Evolutionary conservation across 2,797 vertebrate genomes (phyloP), one percentile per base, ranked within the genome.

Genomic region (Lerista edwardsae): DNA sequence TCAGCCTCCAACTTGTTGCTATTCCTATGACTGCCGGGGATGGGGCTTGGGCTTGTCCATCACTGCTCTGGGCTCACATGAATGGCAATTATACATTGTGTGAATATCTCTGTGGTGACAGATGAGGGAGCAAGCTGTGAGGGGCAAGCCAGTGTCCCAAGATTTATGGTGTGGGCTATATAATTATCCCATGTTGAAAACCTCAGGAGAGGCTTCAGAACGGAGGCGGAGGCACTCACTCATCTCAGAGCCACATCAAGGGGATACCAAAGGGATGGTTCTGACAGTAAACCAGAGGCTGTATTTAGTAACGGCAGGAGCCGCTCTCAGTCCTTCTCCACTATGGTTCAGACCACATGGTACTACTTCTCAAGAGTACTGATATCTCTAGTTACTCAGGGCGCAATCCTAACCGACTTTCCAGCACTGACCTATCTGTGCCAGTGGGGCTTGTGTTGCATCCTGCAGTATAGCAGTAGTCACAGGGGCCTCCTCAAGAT

Each of bases 161-260:
- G 12, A 23, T 25, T 67, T 72, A 64, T 0, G 2, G 31, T 21
- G 1, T 4, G 0, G 0, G 80, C 68, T 47, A 0, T 71, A 39
- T 34, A 39, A 44, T 15, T 29, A 27, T 0, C 9, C 0, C 0
- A 79, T 12, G 9, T 74, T 51, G 4, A 29, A 44, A 7, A 14
- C 4, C 6, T 39, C 2, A 31, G 27, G 31, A 47, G 27, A 19
- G 17, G 31, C 80, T 72, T 82, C 34, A 34, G 21, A 31, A n/a
- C 68, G 25, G 36, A 69, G 72, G 23, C 12, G 21, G 57, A 44
- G 21, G 4, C 0, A 31, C 17, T 55, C 51, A 31, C 41, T 78
- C 14, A 15, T 72, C 78, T 73, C 41, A 15, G 61, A 61, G 55
- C 36, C 11, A 31, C 29, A 39, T 4, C 3, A 25, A 17, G 2